phyloP scores from a whole-genome alignment of 1,140 invertebrate genomes.

The Procambarus clarkii region DNA sequence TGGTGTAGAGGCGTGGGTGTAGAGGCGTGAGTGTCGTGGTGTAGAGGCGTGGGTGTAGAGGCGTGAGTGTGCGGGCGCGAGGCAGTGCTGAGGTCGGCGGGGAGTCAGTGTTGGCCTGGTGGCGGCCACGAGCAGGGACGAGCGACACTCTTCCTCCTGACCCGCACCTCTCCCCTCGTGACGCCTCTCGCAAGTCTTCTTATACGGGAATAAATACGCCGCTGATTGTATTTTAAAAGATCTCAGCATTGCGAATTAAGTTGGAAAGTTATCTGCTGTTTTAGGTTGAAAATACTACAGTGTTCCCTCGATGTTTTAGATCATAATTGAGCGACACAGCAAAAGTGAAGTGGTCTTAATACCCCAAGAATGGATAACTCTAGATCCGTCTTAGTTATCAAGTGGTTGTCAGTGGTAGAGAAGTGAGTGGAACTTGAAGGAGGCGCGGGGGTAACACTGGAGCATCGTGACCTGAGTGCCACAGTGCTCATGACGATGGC shows the following conservation, averaged over 20 bases:
- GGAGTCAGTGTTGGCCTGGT: not conserved
- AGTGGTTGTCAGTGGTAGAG: not conserved
- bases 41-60: not conserved
- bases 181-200: not conserved
- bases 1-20: no score
- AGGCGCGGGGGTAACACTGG: not conserved
- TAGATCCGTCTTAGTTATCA: not conserved
- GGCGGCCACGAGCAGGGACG: not conserved
- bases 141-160: no score
- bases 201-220: not conserved
- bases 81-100: not conserved
- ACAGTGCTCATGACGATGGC: conserved; percentile 1
- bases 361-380: not conserved
- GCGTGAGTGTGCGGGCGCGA: not conserved
- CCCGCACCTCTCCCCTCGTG: no score
- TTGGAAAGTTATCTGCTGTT: not conserved
- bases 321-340: not conserved
- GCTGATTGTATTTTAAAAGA: no score
- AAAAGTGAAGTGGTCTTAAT: not conserved
- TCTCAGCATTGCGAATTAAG: not conserved
- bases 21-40: no score
- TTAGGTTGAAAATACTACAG: not conserved
- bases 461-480: not conserved
- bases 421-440: no score
- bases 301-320: not conserved